These are phyloP conservation scores for Thalpophila matura DNA, from an alignment of 2,888 invertebrate species.

Conservation along the genomic window DNA sequence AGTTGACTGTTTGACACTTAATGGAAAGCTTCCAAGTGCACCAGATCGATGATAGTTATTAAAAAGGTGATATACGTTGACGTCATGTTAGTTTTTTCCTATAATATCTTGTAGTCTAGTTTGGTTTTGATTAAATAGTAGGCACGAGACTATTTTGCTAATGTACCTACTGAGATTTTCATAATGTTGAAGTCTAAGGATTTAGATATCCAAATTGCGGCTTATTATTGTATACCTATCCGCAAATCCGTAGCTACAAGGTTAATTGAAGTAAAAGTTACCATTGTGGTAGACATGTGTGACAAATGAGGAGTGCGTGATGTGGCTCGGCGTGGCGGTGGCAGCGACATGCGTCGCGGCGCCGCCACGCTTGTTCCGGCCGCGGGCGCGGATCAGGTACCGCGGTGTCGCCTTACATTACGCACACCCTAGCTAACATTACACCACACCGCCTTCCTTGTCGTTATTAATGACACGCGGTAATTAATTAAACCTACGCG, in stretches of 20 bases:
- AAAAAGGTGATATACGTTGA: constrained; percentile 64
- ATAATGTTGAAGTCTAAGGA: background rate
- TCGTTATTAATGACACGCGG: constrained; percentile 80
- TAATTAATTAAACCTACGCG: constrained; percentile 81
- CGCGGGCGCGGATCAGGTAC: constrained; percentile 64
- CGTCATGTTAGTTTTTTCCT: constrained; percentile 30
- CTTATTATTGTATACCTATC: constrained; percentile 10
- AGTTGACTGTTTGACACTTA: constrained; percentile 76
- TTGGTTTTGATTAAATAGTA: background rate
- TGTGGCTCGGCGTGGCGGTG: constrained; percentile 60
- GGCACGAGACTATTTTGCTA: background rate
- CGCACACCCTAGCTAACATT: constrained; percentile 64
- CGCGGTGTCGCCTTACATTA: constrained; percentile 74
- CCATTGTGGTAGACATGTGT: constrained; percentile 68
- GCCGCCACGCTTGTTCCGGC: constrained; percentile 48
- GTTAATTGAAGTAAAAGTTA: constrained; percentile 57
- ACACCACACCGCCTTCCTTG: constrained; percentile 72
- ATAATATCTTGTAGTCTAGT: background rate
- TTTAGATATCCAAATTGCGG: constrained; percentile 5
- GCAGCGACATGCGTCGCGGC: constrained; percentile 35
- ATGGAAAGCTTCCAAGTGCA: constrained; percentile 83
- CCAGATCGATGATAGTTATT: constrained; percentile 69
- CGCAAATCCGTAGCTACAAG: constrained; percentile 36
- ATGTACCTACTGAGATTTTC: background rate
- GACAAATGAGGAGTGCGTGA: constrained; percentile 81